These are phyloP conservation scores for Ophioderma brevispina DNA, from an alignment of 35 echinoderm and acorn worm species.

Conservation along the genomic window DNA sequence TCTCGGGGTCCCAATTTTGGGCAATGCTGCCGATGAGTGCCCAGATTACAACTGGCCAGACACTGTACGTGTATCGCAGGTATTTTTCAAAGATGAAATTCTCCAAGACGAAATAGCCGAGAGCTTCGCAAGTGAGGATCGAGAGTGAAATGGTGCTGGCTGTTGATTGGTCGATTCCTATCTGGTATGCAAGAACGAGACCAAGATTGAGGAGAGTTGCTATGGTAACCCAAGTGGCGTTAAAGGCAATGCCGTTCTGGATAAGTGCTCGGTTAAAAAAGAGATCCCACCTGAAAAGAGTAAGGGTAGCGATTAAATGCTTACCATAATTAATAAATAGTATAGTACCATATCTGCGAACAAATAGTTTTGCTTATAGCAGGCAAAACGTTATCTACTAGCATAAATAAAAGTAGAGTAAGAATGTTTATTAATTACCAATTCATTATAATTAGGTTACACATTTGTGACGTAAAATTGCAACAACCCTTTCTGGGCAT, in stretches of 20 bases:
- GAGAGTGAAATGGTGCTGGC: slow-evolving; percentile 63
- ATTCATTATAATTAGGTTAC: too few species aligned
- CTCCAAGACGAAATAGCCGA: slow-evolving; percentile 72
- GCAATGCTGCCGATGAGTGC: slow-evolving; percentile 63
- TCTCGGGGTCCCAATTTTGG: slow-evolving; percentile 53
- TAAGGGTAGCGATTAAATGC: background rate
- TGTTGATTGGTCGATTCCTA: slow-evolving; percentile 15
- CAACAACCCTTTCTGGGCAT: too few species aligned
- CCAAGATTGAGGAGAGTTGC: slow-evolving; percentile 85
- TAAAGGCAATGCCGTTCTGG: slow-evolving; percentile 82
- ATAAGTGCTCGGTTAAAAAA: slow-evolving; percentile 53
- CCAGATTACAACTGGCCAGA: too few species aligned
- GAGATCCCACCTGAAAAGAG: slow-evolving; percentile 61
- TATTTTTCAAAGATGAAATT: slow-evolving; percentile 68
- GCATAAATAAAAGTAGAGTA: background rate
- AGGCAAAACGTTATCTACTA: background rate
- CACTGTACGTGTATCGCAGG: slow-evolving; percentile 79
- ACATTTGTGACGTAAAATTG: too few species aligned
- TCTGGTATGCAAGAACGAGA: slow-evolving; percentile 60
- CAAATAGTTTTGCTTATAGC: background rate
- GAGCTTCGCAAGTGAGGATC: slow-evolving; percentile 51
- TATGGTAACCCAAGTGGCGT: slow-evolving; percentile 85
- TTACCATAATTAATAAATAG: background rate
- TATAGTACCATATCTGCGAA: background rate
- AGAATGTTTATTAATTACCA: too few species aligned